These are phyloP conservation scores for Mimas tiliae DNA, from an alignment of 2,888 invertebrate species.

Conservation along the genomic window DNA sequence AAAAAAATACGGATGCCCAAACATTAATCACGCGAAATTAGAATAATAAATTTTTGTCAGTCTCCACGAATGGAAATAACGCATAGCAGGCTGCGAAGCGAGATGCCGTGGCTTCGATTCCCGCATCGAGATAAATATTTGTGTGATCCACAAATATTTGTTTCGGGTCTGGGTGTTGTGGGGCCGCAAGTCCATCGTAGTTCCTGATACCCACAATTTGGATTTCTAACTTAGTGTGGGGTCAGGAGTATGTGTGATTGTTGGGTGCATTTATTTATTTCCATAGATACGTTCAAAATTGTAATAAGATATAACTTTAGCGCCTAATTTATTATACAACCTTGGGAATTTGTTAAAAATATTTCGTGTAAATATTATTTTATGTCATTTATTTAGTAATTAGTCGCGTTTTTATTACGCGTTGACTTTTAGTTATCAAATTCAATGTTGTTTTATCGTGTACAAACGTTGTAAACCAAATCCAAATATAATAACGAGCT, in stretches of 20 bases:
- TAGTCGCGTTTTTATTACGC: background rate
- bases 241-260: too few species aligned
- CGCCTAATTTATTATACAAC: constrained; percentile 14
- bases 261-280: too few species aligned
- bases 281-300: constrained; percentile 6
- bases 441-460: background rate
- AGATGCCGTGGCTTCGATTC: too few species aligned
- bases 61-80: background rate
- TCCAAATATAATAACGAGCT: too few species aligned
- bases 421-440: background rate
- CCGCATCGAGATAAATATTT: too few species aligned
- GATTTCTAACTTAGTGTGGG: too few species aligned
- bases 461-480: too few species aligned
- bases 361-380: background rate
- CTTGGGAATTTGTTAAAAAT: background rate
- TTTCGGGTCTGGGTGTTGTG: too few species aligned
- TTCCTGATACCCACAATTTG: too few species aligned
- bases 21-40: background rate
- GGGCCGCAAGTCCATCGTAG: too few species aligned
- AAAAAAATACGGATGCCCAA: background rate
- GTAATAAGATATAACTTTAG: constrained; percentile 13
- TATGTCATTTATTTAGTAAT: background rate
- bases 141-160: too few species aligned
- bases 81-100: too few species aligned
- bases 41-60: background rate